Evolutionary conservation across 2,797 vertebrate species (phyloP).

Genomic region (Arnoldichthys spilopterus): DNA sequence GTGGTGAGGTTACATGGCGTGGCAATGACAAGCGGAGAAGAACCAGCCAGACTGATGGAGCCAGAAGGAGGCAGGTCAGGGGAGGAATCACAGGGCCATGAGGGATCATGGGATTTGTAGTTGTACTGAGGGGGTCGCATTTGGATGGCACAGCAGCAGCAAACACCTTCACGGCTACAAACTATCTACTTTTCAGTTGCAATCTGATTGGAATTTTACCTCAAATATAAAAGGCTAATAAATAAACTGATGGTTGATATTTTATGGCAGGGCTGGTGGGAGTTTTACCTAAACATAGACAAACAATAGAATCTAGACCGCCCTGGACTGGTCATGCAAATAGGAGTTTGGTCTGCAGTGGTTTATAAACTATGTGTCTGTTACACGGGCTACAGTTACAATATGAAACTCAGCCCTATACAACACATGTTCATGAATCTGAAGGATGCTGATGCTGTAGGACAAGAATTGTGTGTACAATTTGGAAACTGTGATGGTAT

Average conservation of each 20-base stretch:
- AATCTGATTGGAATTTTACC: background rate
- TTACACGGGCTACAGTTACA: too few species aligned
- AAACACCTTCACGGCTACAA: constrained; percentile 44
- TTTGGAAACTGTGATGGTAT: too few species aligned
- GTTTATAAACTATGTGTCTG: too few species aligned
- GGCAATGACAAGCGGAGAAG: constrained; percentile 64
- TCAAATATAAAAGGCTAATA: background rate
- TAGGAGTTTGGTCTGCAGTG: background rate
- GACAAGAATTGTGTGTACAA: too few species aligned
- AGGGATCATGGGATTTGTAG: constrained; percentile 52
- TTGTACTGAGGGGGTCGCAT: constrained; percentile 27
- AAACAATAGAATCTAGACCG: too few species aligned
- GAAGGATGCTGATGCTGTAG: too few species aligned
- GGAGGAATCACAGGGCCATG: constrained; percentile 54
- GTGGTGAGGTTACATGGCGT: constrained; percentile 63
- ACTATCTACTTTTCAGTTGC: background rate
- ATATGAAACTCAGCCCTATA: too few species aligned
- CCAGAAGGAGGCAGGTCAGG: constrained; percentile 48
- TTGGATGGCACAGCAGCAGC: constrained; percentile 51
- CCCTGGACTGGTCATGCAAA: background rate
- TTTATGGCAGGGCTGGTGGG: background rate
- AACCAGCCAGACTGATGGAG: constrained; percentile 59
- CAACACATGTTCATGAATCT: too few species aligned
- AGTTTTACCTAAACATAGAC: background rate
- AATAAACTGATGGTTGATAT: background rate